phyloP scores from a whole-genome alignment of 1,140 invertebrate genomes.

The Papilio dardanus region DNA sequence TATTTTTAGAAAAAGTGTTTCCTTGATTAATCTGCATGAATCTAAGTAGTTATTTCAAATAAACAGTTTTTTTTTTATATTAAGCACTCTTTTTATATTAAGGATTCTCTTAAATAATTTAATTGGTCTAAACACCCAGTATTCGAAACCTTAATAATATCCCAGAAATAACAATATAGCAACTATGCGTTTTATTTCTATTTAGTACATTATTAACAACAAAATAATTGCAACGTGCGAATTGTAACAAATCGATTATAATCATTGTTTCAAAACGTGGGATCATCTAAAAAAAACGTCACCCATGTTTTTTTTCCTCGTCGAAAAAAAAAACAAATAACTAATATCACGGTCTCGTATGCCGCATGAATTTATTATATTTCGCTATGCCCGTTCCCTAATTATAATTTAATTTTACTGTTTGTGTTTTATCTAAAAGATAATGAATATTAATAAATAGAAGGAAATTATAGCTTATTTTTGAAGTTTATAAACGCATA shows the following conservation, averaged over 20 bases:
- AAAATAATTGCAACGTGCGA: constrained; percentile 44
- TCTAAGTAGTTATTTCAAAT: too few species aligned
- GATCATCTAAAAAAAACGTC: constrained; percentile 70
- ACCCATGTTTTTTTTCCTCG: constrained; percentile 66
- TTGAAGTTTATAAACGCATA: not conserved
- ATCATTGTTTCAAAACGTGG: constrained; percentile 57
- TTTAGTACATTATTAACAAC: not conserved
- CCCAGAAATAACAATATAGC: not conserved
- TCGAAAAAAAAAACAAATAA: constrained; percentile 55
- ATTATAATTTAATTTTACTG: not conserved
- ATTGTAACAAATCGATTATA: constrained; percentile 59
- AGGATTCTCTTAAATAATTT: not conserved
- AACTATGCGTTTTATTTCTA: not conserved
- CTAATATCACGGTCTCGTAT: constrained; percentile 63
- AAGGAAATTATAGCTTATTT: not conserved
- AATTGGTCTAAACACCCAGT: not conserved
- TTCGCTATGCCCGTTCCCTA: constrained; percentile 22
- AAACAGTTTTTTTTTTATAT: too few species aligned
- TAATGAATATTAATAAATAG: not conserved
- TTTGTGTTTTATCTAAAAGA: not conserved
- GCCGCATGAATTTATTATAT: constrained; percentile 60
- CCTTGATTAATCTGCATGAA: too few species aligned
- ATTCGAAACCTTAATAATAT: not conserved
- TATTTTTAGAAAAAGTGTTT: too few species aligned
- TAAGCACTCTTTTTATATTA: too few species aligned